Percentiles rank a stretch among this genome's conserved stretches.
Conservation (phyloP, 2,113 vertebrate genomes). For the Ochotona princeps region DNA sequence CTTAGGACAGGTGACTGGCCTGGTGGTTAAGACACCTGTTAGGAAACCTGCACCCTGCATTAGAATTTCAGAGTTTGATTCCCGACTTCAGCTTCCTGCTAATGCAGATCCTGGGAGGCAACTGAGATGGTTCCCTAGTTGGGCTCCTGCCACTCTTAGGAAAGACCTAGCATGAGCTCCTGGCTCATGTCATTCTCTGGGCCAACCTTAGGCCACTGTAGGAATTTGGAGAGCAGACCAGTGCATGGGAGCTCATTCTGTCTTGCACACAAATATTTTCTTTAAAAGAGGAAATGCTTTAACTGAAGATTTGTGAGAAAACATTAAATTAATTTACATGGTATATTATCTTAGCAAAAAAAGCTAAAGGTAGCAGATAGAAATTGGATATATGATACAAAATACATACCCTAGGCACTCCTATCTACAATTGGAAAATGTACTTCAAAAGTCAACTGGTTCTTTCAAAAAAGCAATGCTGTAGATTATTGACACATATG, state of each 20-base stretch:
- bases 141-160: too few relatives aligned
- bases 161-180: too few relatives aligned
- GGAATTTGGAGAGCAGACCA: too few relatives aligned
- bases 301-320: constrained; percentile 54
- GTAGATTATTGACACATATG: constrained; percentile 46
- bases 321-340: background rate
- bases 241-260: too few relatives aligned
- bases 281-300: background rate
- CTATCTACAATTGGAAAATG: background rate
- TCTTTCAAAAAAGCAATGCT: constrained; percentile 37
- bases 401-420: background rate
- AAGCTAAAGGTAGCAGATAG: background rate
- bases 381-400: background rate
- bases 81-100: too few relatives aligned
- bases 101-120: too few relatives aligned
- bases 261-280: background rate
- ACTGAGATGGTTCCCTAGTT: too few relatives aligned
- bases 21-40: too few relatives aligned
- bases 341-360: background rate
- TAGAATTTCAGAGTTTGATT: too few relatives aligned
- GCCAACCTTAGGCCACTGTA: too few relatives aligned
- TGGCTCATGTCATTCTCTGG: too few relatives aligned
- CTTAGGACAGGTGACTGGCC: background rate
- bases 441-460: constrained; percentile 24
- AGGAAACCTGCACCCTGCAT: too few relatives aligned